Conservation (phyloP, 2,113 vertebrate genomes). For the Pampusana beccarii region DNA sequence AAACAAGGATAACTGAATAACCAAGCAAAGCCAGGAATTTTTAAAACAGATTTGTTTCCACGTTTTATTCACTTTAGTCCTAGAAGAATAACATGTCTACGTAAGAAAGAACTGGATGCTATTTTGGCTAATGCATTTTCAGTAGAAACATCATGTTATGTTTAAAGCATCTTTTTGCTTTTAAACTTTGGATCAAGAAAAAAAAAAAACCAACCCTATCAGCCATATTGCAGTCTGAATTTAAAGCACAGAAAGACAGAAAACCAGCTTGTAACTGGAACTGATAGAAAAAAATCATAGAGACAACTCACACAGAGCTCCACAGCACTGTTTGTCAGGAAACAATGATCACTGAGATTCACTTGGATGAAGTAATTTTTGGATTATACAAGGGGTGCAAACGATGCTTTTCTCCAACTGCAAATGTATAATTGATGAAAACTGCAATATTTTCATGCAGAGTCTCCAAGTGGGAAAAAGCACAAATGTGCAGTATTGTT, state of each 20-base stretch:
- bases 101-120: not conserved
- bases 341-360: not conserved
- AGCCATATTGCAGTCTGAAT: not conserved
- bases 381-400: not conserved
- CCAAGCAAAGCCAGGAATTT: not conserved
- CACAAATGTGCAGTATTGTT: not conserved
- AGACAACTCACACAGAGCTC: not conserved
- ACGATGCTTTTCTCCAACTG: not conserved
- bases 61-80: not conserved
- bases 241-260: not conserved
- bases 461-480: not conserved
- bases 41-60: not conserved
- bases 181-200: not conserved
- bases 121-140: conserved; percentile 10
- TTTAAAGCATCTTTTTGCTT: not conserved
- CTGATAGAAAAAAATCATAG: not conserved
- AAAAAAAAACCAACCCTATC: not conserved
- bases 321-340: not conserved
- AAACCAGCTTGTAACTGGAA: not conserved
- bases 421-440: not conserved
- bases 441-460: not conserved
- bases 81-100: not conserved
- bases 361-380: not conserved
- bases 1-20: not conserved
- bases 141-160: not conserved